phyloP scores from a whole-genome alignment of 2,888 invertebrate genomes.

The Poecilus cupreus region DNA sequence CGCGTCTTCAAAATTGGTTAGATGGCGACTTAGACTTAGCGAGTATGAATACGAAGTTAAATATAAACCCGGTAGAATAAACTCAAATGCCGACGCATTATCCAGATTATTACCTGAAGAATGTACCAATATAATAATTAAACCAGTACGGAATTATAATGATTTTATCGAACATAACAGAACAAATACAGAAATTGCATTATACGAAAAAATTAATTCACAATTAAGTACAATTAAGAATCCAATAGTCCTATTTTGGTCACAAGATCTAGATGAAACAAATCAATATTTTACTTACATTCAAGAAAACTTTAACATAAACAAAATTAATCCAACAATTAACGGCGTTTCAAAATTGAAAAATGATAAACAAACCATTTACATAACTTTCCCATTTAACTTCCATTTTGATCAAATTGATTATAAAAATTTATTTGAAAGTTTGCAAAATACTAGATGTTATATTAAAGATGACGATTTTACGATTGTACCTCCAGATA shows the following conservation, averaged over 20 bases:
- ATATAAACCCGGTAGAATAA: slow-evolving; percentile 64
- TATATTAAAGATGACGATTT: slow-evolving; percentile 46
- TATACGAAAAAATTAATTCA: slow-evolving; percentile 40
- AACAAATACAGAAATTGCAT: slow-evolving; percentile 3
- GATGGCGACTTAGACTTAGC: too few species aligned
- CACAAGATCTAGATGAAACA: slow-evolving; percentile 59
- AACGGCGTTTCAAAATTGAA: slow-evolving; percentile 55
- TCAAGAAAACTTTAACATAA: slow-evolving; percentile 50
- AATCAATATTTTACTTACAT: slow-evolving; percentile 51
- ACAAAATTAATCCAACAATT: slow-evolving; percentile 22
- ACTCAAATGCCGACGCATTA: slow-evolving; percentile 65
- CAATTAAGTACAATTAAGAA: slow-evolving; percentile 51
- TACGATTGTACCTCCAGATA: slow-evolving; percentile 48
- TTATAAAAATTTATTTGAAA: slow-evolving; percentile 57
- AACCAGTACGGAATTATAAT: slow-evolving; percentile 30
- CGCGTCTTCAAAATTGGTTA: slow-evolving; percentile 63
- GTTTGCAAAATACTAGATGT: slow-evolving; percentile 45
- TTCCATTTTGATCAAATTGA: slow-evolving; percentile 59
- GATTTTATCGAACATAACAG: slow-evolving; percentile 58
- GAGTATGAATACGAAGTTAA: slow-evolving; percentile 66
- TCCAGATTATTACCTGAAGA: slow-evolving; percentile 60
- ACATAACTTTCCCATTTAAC: slow-evolving; percentile 47
- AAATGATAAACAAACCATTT: slow-evolving; percentile 52
- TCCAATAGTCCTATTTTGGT: slow-evolving; percentile 59
- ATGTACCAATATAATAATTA: slow-evolving; percentile 25